A percentile compares a stretch with the other conserved stretches of the same genome.
Evolutionary conservation across 2,797 vertebrate species (phyloP).

Genomic region (Carapus acus): DNA sequence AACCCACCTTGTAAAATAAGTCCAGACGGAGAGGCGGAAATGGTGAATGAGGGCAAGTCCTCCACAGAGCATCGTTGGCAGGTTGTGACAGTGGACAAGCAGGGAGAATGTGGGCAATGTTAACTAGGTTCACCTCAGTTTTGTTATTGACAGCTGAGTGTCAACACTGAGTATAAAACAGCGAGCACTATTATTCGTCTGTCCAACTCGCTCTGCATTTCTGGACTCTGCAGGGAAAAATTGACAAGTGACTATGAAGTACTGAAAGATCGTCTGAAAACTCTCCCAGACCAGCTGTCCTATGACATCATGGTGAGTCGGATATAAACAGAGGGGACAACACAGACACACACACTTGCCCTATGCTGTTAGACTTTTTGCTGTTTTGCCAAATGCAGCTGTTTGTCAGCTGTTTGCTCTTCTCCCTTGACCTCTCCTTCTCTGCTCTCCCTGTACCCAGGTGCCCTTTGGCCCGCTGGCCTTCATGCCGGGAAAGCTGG

Average conservation of each 20-base stretch:
- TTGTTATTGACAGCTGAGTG: too few species aligned
- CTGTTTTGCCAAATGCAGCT: constrained; percentile 3
- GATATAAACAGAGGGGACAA: background rate
- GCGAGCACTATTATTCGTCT: too few species aligned
- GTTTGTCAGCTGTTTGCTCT: accelerated
- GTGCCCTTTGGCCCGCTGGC: constrained; percentile 94
- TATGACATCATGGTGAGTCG: constrained; percentile 89
- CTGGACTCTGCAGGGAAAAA: constrained; percentile 78
- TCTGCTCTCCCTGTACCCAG: constrained; percentile 59
- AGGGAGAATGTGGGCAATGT: too few species aligned
- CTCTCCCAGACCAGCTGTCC: constrained; percentile 86
- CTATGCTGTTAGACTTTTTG: background rate
- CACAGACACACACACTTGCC: background rate
- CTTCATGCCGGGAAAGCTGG: constrained; percentile 88
- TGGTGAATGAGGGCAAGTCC: too few species aligned
- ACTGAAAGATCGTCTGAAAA: constrained; percentile 81
- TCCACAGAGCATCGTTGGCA: too few species aligned
- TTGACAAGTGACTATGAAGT: constrained; percentile 85
- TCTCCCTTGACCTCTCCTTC: background rate
- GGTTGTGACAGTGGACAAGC: too few species aligned
- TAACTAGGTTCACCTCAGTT: too few species aligned
- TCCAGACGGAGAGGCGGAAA: too few species aligned
- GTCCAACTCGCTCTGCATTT: constrained; percentile 1
- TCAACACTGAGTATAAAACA: too few species aligned
- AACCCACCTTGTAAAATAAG: too few species aligned